Evolutionary conservation across 2,113 vertebrate genomes (phyloP), one percentile per base, ranked within the genome.

Genomic region (Ahaetulla prasina): DNA sequence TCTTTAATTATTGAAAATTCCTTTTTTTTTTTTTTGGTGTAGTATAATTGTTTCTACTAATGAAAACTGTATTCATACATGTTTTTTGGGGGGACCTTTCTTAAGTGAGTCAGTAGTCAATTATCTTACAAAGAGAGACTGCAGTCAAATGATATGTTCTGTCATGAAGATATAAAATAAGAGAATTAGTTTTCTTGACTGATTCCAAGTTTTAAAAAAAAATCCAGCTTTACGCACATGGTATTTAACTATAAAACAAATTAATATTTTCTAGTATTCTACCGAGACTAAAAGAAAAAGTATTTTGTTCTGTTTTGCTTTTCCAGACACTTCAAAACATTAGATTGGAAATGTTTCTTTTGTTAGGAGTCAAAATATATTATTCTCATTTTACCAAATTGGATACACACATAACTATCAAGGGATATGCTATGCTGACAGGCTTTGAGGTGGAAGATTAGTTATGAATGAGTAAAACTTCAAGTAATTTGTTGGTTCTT

Each of bases 401-500:
- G 4, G 63, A 63, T 25, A 57, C 47, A 93, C 94, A 94, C 52
- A 93, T 88, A 96, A 89, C 91, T 93, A 88, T 90, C 93, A 95
- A 89, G 93, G 91, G 95, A 86, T 89, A 85, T 93, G 55, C 74
- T 1, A 10, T 50, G 35, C 93, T 95, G 93, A 94, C 85, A 92
- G 89, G 45, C 68, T 94, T 95, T 96, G 92, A 96, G 87, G 90
- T 93, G 74, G 90, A 93, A 96, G 89, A 96, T 95, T 92, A 92
- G 88, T 94, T 95, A 93, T 95, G 91, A 97, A 94, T 94, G 88
- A 96, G 80, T 60, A 95, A 94, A 96, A 96, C 90, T 96, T 96
- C n/a, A 92, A 93, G 88, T 93, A 95, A 95, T 96, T 97, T 96
- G 60, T 91, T 88, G 94, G 88, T 68, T 94, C 91, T 94, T 95